Conservation (phyloP, 2,797 vertebrate species). For the Pitangus sulphuratus region DNA sequence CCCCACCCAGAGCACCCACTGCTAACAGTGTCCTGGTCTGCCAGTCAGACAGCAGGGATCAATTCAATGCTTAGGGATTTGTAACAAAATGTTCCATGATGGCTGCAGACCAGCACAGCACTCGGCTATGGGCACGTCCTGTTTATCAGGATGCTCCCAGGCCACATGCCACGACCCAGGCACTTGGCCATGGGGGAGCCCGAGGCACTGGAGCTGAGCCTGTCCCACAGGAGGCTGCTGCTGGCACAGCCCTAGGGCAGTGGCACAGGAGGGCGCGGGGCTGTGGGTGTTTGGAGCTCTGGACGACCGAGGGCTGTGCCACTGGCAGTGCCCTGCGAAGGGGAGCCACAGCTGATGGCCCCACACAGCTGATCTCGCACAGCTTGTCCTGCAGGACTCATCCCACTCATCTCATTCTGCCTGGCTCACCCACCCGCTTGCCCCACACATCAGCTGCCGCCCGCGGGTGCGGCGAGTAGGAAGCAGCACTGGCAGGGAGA, state of each 20-base stretch:
- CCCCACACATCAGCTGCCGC: neutral
- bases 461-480: neutral
- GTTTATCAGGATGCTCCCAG: neutral
- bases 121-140: neutral
- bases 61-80: neutral
- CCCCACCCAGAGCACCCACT: fast-evolving
- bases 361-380: fast-evolving
- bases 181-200: neutral
- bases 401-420: neutral
- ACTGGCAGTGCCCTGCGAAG: fast-evolving
- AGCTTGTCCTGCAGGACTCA: neutral
- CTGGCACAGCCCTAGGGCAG: neutral
- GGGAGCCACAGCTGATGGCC: neutral
- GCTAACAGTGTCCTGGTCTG: fast-evolving
- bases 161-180: fast-evolving
- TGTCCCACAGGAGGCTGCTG: fast-evolving
- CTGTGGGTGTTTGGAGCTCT: neutral
- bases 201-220: neutral
- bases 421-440: fast-evolving
- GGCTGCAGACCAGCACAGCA: neutral
- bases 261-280: fast-evolving
- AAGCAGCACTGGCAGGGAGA: neutral
- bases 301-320: fast-evolving
- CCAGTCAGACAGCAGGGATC: neutral
- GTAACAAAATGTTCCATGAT: fast-evolving